Evolutionary conservation across 1,140 invertebrate genomes (phyloP), one percentile per base, ranked within the genome.

Genomic region (Brachystomella parvula): DNA sequence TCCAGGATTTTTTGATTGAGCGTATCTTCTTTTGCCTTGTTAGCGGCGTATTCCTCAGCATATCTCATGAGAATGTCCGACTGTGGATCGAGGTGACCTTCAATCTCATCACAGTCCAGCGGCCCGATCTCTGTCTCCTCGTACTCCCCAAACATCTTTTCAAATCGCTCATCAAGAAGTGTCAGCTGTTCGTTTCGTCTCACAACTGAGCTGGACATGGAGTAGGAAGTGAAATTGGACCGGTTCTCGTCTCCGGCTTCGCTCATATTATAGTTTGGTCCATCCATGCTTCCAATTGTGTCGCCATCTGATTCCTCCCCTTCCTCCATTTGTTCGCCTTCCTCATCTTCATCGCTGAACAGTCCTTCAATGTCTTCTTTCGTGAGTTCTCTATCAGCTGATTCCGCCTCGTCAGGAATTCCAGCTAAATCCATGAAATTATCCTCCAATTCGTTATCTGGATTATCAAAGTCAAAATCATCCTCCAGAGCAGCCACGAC

Each of bases 401-500:
- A 62, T 15, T 70, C 67, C 0, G 71, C 67, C 61, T 74, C 71
- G 32, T 74, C 76, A 44, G 79, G 79, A 63, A 78, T 83, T 26
- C 79, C 86, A 82, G 89, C 89, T 62, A 90, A 75, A 74, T 86
- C 79, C 21, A 96, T 85, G 76, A 97, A 96, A 81, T 96, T 86
- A 79, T 96, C 94, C 74, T 96, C 94, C 0, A 97, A 76, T 64
- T 87, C 71, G 81, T 94, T 92, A 0, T 90, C 84, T 28, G 88
- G 87, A 80, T 94, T 83, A 53, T 88, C 83, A 77, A 81, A 90
- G 76, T 94, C 83, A 79, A 91, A 93, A 79, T 96, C 93, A 70
- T 94, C 92, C 78, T 96, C 94, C 77, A 97, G 81, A 1, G 91
- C 92, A 57, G 90, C 93, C 0, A 96, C 86, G 56, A 98, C 81